Evolutionary conservation across 2,797 vertebrate species (phyloP).

Genomic region (Macroramphosus scolopax): DNA sequence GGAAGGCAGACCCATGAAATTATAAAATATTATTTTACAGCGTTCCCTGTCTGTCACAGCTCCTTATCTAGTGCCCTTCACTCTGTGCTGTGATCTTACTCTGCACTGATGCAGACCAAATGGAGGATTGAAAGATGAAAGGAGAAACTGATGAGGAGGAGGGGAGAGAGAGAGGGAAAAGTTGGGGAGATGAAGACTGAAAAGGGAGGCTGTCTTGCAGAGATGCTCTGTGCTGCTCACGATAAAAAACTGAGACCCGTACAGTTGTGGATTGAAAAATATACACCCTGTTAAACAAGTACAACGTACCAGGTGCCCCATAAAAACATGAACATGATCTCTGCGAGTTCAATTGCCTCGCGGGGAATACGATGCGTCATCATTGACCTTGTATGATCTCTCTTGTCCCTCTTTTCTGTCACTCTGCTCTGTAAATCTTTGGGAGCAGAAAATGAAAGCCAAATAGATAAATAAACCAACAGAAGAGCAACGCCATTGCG

Average conservation of each 20-base stretch:
- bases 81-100: slow-evolving; percentile 52
- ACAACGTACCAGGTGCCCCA: slow-evolving; percentile 13
- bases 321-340: slow-evolving; percentile 6
- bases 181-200: slow-evolving; percentile 31
- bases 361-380: neutral
- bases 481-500: slow-evolving; percentile 4
- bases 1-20: slow-evolving; percentile 52
- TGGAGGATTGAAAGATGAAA: slow-evolving; percentile 64
- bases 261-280: slow-evolving; percentile 24
- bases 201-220: slow-evolving; percentile 40
- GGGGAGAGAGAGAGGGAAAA: slow-evolving; percentile 9
- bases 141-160: slow-evolving; percentile 51
- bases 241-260: slow-evolving; percentile 42
- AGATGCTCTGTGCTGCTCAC: slow-evolving; percentile 41
- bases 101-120: slow-evolving; percentile 70
- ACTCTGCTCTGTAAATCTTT: neutral
- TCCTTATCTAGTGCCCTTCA: slow-evolving; percentile 60
- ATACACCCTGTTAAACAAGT: slow-evolving; percentile 12
- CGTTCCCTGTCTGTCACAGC: slow-evolving; percentile 44
- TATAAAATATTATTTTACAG: slow-evolving; percentile 55
- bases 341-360: slow-evolving; percentile 1
- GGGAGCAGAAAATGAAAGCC: slow-evolving; percentile 8
- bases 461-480: slow-evolving; percentile 1
- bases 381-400: slow-evolving; percentile 1
- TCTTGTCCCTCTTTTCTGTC: neutral